phyloP scores from a whole-genome alignment of 1,140 invertebrate species.

The Trinorchestia longiramus region DNA sequence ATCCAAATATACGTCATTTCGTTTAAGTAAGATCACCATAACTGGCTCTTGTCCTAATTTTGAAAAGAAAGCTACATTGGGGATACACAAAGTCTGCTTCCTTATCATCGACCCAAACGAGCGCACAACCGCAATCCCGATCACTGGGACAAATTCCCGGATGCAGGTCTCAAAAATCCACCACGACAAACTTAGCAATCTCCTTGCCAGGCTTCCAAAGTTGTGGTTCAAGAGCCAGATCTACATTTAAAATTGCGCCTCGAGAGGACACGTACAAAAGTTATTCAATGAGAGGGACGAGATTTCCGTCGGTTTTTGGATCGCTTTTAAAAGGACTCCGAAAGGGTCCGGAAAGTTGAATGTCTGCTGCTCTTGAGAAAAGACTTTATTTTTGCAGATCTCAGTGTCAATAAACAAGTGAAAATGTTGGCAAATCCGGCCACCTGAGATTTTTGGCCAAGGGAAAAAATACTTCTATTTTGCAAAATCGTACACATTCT shows the following conservation, averaged over 20 bases:
- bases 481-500: not conserved
- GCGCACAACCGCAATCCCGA: not conserved
- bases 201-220: not conserved
- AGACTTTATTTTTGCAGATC: not conserved
- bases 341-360: conserved; percentile 5
- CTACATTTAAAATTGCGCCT: conserved; percentile 51
- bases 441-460: not conserved
- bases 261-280: conserved; percentile 24
- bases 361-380: not conserved
- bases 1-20: not conserved
- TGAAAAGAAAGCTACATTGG: not conserved
- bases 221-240: conserved; percentile 34
- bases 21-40: not conserved
- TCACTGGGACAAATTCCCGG: not conserved
- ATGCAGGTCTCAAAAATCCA: not conserved
- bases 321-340: conserved; percentile 6
- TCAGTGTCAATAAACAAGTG: not conserved
- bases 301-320: conserved; percentile 18
- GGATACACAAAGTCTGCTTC: not conserved
- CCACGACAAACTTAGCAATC: conserved; percentile 37
- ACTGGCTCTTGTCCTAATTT: no score
- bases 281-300: conserved; percentile 45
- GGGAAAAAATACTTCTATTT: not conserved
- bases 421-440: not conserved
- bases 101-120: not conserved